Evolutionary conservation across 2,113 vertebrate species (phyloP), one percentile per base, ranked within the genome.

Genomic region (Riparia riparia): DNA sequence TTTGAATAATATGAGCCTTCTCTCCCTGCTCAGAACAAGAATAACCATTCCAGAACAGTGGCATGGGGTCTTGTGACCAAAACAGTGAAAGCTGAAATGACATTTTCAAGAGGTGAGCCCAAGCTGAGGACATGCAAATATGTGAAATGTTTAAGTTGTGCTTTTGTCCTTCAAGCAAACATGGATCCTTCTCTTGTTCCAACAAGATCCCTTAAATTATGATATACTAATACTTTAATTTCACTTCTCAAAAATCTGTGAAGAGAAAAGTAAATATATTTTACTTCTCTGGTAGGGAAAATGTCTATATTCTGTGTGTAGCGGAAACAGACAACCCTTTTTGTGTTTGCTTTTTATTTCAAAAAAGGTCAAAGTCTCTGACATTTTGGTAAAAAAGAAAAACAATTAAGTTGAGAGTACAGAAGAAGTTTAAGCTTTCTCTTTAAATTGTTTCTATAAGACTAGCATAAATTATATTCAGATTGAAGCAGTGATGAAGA

Each of bases 341-440:
- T 14, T 34, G 5, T 42, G 12, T 44, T 31, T 53, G 4, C 6
- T 54, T 56, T 92, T 87, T 51, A 37, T 77, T 72, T n/a, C 16
- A 1, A 32, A 32, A 32, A 66, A 15, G 6, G 24, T 2, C 1
- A 42, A 72, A 39, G 4, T 25, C 31, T 1, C 6, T 49, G 42
- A 2, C 15, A 71, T 82, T 82, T 65, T 79, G 17, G 14, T 47
- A 79, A 50, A 14, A 70, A 53, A 82, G 53, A 37, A 70, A 53
- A 82, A 57, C 5, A 37, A 16, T 41, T 58, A 34, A 60, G 10
- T 12, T 84, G 31, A 8, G 29, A 60, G 21, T 14, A 51, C 6
- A 28, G 37, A 45, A 76, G 15, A 45, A 41, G 14, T 45, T 71
- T 76, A 47, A 82, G 56, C 5, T 83, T 69, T 78, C 7, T 49